Base-by-base conservation (phyloP, 2,888 invertebrate genomes). In the Lottia gigantea region DNA sequence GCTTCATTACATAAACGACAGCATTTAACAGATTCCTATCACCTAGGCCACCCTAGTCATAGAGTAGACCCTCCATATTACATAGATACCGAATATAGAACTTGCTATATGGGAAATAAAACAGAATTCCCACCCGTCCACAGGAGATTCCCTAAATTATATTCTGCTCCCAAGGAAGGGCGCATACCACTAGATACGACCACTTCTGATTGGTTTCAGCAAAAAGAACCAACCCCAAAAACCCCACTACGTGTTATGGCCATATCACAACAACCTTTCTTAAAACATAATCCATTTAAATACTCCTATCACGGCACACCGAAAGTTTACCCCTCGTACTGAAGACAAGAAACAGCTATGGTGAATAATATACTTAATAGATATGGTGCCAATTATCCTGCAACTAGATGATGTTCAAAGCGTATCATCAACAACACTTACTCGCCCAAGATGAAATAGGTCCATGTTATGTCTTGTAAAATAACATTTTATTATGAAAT, bases 321-420 rank as follows among this genome's bases (percentile, higher is more conserved):
- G n/a, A 81, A 79, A 45, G 79, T 85, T n/a, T 86, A 86, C 66
- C 86, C 85, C 2, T 80, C 81, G 7, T 85, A 83, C 70, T 75
- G 79, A 26, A 72, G 74, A 45, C 76, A 77, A n/a, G 70, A 72
- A 4, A 70, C 74, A 16, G 79, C 77, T 7, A 46, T 76, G 11
- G 77, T 69, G n/a, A 67, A 69, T 49, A 71, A 71, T 63, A 63
- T 71, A 0, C 62, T 74, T 40, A 74, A 74, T 46, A 68, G 74
- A 15, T 74, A 71, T 46, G 74, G 74, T n/a, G 74, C 74, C 15
- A 67, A 66, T 14, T 73, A 71, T 49, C 16, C 49, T 3, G 40
- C 40, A 40, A 40, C 40, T 40, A 40, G 40, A 40, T 40, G 40
- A 40, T 40, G 40, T 40, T 40, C 11, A 1, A 40, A 40, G 7